Conservation (phyloP, 2,113 vertebrate genomes). For the Erythrocebus patas region DNA sequence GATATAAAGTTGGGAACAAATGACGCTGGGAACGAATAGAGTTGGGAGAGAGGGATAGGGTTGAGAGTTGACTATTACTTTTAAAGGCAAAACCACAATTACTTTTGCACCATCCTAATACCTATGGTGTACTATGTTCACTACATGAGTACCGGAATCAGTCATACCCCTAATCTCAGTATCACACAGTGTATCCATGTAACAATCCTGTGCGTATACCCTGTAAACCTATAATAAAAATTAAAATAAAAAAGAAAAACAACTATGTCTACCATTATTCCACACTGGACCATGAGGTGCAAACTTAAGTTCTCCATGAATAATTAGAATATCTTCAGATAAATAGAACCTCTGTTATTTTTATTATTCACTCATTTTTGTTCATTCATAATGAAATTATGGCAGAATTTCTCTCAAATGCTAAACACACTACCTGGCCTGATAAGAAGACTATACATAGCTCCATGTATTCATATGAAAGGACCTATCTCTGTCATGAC, state of each 20-base stretch:
- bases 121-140: too few species aligned
- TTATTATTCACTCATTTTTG: background rate
- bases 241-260: background rate
- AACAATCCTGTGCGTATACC: too few species aligned
- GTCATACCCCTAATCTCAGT: too few species aligned
- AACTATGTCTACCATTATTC: background rate
- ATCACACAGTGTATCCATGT: too few species aligned
- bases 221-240: too few species aligned
- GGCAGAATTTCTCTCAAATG: background rate
- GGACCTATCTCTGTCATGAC: background rate
- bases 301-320: background rate
- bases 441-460: background rate
- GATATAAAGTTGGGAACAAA: too few species aligned
- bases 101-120: too few species aligned
- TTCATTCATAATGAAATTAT: background rate
- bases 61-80: too few species aligned
- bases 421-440: background rate
- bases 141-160: too few species aligned
- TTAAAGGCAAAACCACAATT: too few species aligned
- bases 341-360: background rate
- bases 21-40: too few species aligned
- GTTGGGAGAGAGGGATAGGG: too few species aligned
- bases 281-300: background rate
- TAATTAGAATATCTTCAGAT: background rate
- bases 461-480: background rate